Evolutionary conservation across 2,888 invertebrate genomes (phyloP), one percentile per base, ranked within the genome.

Genomic region (Hirtodrosophila alboralis): DNA sequence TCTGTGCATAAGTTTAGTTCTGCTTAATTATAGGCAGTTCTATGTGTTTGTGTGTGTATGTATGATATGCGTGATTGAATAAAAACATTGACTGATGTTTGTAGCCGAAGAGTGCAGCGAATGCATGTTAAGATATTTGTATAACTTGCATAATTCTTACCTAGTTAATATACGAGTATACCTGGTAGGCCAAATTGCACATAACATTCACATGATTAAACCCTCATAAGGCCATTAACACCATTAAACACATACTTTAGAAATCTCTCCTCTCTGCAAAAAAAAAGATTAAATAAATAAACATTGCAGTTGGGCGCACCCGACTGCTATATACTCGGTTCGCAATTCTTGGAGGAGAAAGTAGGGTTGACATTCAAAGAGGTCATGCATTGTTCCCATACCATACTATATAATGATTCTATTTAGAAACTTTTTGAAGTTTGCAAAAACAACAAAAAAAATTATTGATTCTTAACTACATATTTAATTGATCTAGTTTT

Each of bases 161-260:
- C 47, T 51, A 62, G 56, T 40, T 62, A 69, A 62, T 49, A 47
- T 68, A 68, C 63, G 43, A 69, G 70, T 69, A 61, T 73, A 76
- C 80, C 80, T 79, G 75, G 75, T 75, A 75, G 76, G 80, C 63
- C 72, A 61, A 53, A 48, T 48, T 52, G 45, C 56, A 40, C 58
- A 52, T 53, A 45, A 41, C 34, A 45, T 68, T 38, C 61, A 65
- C 26, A 43, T 18, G 18, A 5, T 64, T 38, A 1, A n/a, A 23
- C 45, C 14, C 23, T 14, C 31, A 33, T 14, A 26, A 14, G 33
- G 33, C 45, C 45, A 45, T 27, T 8, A 36, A 45, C 23, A 34
- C 28, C 58, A 45, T 44, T 28, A 28, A 30, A 21, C 44, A 45
- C 14, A 47, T 5, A 18, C 33, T 47, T 37, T 30, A 31, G 23